Base-by-base conservation (phyloP, 2,888 invertebrate species). In the Emesis furor region DNA sequence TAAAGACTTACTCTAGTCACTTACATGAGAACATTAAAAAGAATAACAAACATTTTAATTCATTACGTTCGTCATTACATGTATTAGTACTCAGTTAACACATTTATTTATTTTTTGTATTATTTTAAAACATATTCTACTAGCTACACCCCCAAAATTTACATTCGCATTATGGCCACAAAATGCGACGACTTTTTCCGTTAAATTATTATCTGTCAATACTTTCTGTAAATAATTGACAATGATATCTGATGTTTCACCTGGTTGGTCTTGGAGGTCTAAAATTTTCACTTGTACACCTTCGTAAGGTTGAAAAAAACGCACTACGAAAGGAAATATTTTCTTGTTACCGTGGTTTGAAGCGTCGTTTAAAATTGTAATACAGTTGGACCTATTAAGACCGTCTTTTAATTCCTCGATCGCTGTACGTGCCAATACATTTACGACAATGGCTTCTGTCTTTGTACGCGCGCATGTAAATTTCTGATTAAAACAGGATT, bases 271-370 rank as follows among this genome's bases (percentile, higher is more conserved):
- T 86, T 80, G 88, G 24, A 88, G 1, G 30, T 90, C 88, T 86
- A 90, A 88, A 87, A 89, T 85, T 81, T 89, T 90, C 32, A 88
- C 86, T 87, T 91, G 79, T 79, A 88, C 86, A 76, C 89, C 88
- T 86, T 35, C 86, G 84, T 88, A 86, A 59, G 87, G 87, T 87
- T 81, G 73, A 87, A 88, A 89, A 89, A 82, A 87, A 24, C 84
- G 88, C 77, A 90, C 84, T 73, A 88, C 10, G 86, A 91, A 67
- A 62, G 91, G 91, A 67, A 81, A 92, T 88, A 92, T 82, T 89
- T 93, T 93, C 65, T 83, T 89, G 76, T 79, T 78, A 78, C 88
- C 88, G 79, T 91, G 89, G 83, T 92, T 92, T 88, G 90, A 92
- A 82, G 92, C 91, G 80, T 92, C 92, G 24, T 73, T 89, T 86